Base-by-base conservation (phyloP, 2,797 vertebrate genomes). In the Adrianichthys oophorus region DNA sequence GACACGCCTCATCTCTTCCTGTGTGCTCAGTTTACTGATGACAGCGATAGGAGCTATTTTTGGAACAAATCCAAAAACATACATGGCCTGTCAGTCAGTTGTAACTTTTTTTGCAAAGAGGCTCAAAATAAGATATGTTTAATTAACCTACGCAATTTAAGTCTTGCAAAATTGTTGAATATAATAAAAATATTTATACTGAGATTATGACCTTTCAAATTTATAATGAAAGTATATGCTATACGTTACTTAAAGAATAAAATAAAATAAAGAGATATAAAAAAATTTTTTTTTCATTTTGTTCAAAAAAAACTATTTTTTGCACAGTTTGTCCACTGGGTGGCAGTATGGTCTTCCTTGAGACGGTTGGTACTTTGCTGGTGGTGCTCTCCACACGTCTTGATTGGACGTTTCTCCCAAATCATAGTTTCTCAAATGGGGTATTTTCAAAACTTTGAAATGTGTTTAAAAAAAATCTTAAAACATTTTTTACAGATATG, bases 1-100 rank as follows among this genome's bases (percentile, higher is more conserved):
- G 37, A 55, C 42, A 53, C 15, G 6, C 5, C 48, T 37, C 44
- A 54, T 70, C 76, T 64, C 79, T 72, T 76, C 48, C 50, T 54
- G 57, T 58, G 44, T 51, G n/a, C 40, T 37, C 32, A 37, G 16
- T n/a, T 46, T 7, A 69, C 41, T 15, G 7, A 26, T 26, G 23
- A 16, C 26, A 14, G 40, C 45, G 49, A 48, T 37, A 41, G 26
- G 12, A 32, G 5, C 19, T 15, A n/a, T 4, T 16, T 21, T n/a
- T n/a, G 15, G 24, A 14, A n/a, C 21, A 26, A 23, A 42, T 37
- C 12, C 2, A 37, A 10, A 37, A 13, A 37, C 32, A 37, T 12
- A 10, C 32, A 12, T 37, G 32, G 32, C 10, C 10, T 37, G 12
- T 37, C 10, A 37, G 32, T 3, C 32, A 32, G 8, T 16, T 42